phyloP scores from a whole-genome alignment of 2,113 vertebrate species.

The Melanerpes aurifrons region DNA sequence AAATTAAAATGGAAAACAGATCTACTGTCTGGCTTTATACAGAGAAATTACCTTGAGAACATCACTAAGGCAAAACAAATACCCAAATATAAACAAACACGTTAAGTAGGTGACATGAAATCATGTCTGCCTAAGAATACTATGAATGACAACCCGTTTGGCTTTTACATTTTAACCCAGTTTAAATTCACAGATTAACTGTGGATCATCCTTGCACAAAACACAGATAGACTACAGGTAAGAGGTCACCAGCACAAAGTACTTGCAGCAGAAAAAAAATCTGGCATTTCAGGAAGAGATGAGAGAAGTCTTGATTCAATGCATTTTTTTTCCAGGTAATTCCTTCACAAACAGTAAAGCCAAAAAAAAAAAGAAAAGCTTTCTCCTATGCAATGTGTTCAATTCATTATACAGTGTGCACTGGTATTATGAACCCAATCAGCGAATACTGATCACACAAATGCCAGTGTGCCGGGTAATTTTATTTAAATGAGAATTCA shows the following conservation, averaged over 20 bases:
- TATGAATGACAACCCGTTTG: slow-evolving; percentile 2
- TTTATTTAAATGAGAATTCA: slow-evolving; percentile 62
- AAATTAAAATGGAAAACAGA: background rate
- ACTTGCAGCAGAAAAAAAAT: background rate
- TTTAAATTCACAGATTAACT: slow-evolving; percentile 34
- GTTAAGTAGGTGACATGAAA: slow-evolving; percentile 20
- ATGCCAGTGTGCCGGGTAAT: slow-evolving; percentile 24
- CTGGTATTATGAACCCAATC: slow-evolving; percentile 60
- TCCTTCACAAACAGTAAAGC: slow-evolving; percentile 2
- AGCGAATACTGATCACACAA: slow-evolving; percentile 51
- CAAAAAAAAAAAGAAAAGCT: background rate
- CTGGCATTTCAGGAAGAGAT: background rate
- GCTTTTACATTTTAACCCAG: slow-evolving; percentile 43
- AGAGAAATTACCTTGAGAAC: background rate
- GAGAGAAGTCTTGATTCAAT: background rate
- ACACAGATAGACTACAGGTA: slow-evolving; percentile 6
- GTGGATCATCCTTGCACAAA: background rate
- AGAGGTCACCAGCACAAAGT: background rate
- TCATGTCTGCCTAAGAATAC: background rate
- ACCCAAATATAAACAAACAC: background rate
- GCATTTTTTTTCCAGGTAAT: background rate
- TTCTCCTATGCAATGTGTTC: background rate
- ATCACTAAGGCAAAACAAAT: background rate
- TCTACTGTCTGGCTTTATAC: background rate
- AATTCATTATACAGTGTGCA: slow-evolving; percentile 22